These are phyloP conservation scores for Caenorhabditis becei DNA, from an alignment of 2,888 invertebrate genomes.

Conservation along the genomic window DNA sequence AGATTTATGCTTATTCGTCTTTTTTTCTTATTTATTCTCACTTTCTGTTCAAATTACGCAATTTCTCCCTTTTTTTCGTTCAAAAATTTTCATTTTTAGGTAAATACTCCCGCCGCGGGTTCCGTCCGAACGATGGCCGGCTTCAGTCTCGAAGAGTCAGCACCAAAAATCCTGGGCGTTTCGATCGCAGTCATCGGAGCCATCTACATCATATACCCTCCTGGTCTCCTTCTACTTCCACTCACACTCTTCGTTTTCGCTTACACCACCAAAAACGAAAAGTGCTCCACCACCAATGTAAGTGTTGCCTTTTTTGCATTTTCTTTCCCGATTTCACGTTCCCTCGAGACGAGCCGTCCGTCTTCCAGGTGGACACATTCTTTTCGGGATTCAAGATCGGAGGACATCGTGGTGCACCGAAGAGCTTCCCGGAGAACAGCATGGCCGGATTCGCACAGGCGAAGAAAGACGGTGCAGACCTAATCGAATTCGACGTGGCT, in stretches of 20 bases:
- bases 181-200: constrained; percentile 40
- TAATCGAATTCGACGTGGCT: constrained; percentile 89
- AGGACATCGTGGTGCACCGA: constrained; percentile 80
- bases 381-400: constrained; percentile 78
- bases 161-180: constrained; percentile 37
- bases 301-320: background rate
- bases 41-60: background rate
- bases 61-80: background rate
- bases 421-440: constrained; percentile 79
- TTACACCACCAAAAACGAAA: constrained; percentile 57
- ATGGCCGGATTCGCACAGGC: constrained; percentile 84
- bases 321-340: background rate
- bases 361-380: constrained; percentile 74
- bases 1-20: constrained; percentile 26
- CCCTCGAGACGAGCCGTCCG: background rate
- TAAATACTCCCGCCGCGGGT: constrained; percentile 19
- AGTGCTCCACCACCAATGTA: constrained; percentile 49
- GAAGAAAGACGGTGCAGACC: constrained; percentile 87
- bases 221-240: constrained; percentile 42
- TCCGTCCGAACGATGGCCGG: constrained; percentile 50
- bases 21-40: background rate
- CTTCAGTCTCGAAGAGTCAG: constrained; percentile 62
- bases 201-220: constrained; percentile 58
- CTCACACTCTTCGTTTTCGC: constrained; percentile 36
- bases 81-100: constrained; percentile 11